Evolutionary conservation across 2,113 vertebrate genomes (phyloP).

Genomic region (Emydura subglobosa): DNA sequence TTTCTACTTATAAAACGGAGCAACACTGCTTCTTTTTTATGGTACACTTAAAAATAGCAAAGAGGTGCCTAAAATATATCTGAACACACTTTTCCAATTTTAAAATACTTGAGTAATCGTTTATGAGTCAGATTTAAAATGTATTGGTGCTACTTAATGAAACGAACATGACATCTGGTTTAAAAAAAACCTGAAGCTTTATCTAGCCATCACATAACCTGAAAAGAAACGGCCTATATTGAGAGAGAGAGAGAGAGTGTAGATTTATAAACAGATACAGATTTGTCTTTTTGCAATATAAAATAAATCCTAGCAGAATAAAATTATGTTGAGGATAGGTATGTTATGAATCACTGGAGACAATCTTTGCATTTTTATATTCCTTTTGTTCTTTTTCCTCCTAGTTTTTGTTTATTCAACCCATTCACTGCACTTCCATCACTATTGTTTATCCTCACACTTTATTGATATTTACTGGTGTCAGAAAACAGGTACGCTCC

Average conservation of each 20-base stretch:
- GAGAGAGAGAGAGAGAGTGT: too few species aligned
- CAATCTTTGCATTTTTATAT: background rate
- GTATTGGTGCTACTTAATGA: background rate
- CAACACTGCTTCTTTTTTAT: background rate
- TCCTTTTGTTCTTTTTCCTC: slow-evolving; percentile 17
- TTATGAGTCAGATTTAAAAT: background rate
- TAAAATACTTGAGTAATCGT: background rate
- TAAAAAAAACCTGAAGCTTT: background rate
- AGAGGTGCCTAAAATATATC: background rate
- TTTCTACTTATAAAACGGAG: background rate
- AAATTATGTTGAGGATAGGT: slow-evolving; percentile 1
- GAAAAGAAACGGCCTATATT: background rate
- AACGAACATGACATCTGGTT: background rate
- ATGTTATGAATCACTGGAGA: background rate
- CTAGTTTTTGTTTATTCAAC: slow-evolving; percentile 33
- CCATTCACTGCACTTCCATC: slow-evolving; percentile 18
- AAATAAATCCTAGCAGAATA: background rate
- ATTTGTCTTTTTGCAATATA: slow-evolving; percentile 12
- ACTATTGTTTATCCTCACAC: slow-evolving; percentile 23
- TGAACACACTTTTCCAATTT: accelerated
- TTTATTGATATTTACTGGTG: slow-evolving; percentile 15
- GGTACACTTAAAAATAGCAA: background rate
- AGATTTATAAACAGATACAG: background rate
- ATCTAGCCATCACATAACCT: background rate
- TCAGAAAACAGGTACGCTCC: slow-evolving; percentile 1